Conservation (phyloP, 2,797 vertebrate genomes). For the Cyprinella venusta region DNA sequence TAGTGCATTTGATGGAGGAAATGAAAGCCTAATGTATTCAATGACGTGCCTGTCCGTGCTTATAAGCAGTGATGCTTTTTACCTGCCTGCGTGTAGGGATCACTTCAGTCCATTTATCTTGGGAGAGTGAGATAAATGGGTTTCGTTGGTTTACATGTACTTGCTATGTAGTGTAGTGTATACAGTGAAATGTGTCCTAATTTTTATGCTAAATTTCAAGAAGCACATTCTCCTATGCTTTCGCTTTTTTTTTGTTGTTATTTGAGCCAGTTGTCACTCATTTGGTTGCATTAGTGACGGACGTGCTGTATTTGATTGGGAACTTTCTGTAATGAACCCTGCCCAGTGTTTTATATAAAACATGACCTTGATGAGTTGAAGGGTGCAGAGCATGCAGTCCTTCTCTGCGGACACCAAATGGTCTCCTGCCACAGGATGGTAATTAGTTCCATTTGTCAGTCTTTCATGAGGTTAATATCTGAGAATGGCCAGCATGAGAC, state of each 20-base stretch:
- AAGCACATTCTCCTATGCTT: neutral
- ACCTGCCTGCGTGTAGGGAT: slow-evolving; percentile 20
- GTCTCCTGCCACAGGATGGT: slow-evolving; percentile 64
- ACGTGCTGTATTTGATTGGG: neutral
- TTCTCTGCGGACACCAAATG: slow-evolving; percentile 31
- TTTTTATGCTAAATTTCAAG: slow-evolving; percentile 11
- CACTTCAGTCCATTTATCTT: slow-evolving; percentile 52
- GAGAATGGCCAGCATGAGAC: slow-evolving; percentile 35
- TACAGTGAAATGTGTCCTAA: slow-evolving; percentile 13
- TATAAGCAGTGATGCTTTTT: slow-evolving; percentile 38
- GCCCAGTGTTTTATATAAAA: slow-evolving; percentile 23
- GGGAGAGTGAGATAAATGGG: slow-evolving; percentile 50
- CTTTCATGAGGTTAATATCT: slow-evolving; percentile 59
- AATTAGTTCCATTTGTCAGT: slow-evolving; percentile 70
- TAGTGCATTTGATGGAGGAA: slow-evolving; percentile 8
- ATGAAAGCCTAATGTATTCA: slow-evolving; percentile 34
- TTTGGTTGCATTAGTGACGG: neutral
- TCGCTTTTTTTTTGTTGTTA: neutral
- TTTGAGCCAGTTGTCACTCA: slow-evolving; percentile 16
- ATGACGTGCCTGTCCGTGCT: slow-evolving; percentile 15
- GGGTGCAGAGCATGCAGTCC: slow-evolving; percentile 7
- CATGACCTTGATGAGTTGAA: slow-evolving; percentile 41
- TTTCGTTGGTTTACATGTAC: slow-evolving; percentile 34
- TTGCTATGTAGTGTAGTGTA: slow-evolving; percentile 4
- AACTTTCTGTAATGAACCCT: neutral